phyloP scores from a whole-genome alignment of 2,113 vertebrate genomes.

The Peromyscus leucopus region DNA sequence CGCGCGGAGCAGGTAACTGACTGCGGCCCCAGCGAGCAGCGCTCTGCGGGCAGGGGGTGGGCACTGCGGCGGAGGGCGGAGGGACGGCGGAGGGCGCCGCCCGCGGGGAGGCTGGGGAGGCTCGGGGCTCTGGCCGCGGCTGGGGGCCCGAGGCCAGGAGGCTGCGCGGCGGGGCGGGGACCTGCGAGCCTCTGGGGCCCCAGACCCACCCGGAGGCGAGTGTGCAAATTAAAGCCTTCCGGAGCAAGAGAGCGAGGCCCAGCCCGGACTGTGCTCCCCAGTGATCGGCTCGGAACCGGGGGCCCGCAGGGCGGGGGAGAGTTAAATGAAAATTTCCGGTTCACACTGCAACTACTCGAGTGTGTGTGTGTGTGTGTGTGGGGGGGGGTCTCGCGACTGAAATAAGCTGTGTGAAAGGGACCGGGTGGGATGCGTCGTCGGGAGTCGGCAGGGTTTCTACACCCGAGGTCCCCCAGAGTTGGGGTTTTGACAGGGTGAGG shows the following conservation, averaged over 20 bases:
- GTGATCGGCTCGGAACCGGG: background rate
- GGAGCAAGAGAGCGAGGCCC: slow-evolving; percentile 65
- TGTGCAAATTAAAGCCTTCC: slow-evolving; percentile 82
- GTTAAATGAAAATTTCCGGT: slow-evolving; percentile 80
- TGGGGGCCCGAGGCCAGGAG: slow-evolving; percentile 45
- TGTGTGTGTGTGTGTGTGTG: background rate
- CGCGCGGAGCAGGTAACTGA: slow-evolving; percentile 75
- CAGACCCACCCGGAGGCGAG: slow-evolving; percentile 52
- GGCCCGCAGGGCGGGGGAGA: background rate
- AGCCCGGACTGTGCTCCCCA: slow-evolving; percentile 42
- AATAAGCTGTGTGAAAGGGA: background rate
- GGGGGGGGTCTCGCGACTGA: slow-evolving; percentile 27
- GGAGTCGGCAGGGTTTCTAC: slow-evolving; percentile 36
- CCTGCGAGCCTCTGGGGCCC: background rate
- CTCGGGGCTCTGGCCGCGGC: slow-evolving; percentile 18
- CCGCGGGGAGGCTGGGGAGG: slow-evolving; percentile 69
- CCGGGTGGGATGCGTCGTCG: slow-evolving; percentile 40
- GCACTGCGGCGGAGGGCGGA: slow-evolving; percentile 79
- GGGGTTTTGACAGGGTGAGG: slow-evolving; percentile 69
- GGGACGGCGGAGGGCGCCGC: slow-evolving; percentile 64
- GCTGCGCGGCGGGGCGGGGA: slow-evolving; percentile 17
- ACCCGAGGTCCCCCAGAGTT: slow-evolving; percentile 2
- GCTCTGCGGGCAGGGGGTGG: slow-evolving; percentile 66
- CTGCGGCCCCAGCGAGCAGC: background rate
- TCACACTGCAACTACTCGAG: slow-evolving; percentile 18